phyloP scores from a whole-genome alignment of 2,113 vertebrate species.

The Todiramphus saurophagus region DNA sequence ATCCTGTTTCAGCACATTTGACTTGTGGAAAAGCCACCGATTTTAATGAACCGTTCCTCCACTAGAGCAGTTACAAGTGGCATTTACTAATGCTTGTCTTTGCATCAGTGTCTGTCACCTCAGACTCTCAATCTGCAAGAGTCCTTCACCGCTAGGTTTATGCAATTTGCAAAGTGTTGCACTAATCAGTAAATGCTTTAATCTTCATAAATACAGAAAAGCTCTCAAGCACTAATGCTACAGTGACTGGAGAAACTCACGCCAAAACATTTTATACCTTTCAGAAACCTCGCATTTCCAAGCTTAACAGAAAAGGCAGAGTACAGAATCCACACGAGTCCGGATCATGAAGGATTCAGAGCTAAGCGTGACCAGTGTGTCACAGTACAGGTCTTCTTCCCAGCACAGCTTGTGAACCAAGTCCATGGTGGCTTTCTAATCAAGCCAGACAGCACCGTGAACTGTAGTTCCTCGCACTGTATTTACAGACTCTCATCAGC shows the following conservation, averaged over 20 bases:
- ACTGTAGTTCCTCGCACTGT: background rate
- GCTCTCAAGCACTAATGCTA: background rate
- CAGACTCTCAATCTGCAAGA: background rate
- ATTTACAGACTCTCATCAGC: background rate
- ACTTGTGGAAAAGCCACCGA: background rate
- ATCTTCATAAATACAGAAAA: conserved; percentile 36
- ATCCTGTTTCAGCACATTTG: background rate
- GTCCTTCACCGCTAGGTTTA: conserved; percentile 28
- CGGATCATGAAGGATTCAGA: background rate
- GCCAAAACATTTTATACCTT: background rate
- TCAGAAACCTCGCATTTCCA: background rate
- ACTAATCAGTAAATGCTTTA: conserved; percentile 36
- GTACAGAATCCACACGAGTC: background rate
- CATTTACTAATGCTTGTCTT: background rate
- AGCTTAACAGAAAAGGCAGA: background rate
- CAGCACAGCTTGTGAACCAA: background rate
- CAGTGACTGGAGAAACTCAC: background rate
- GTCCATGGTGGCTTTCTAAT: background rate
- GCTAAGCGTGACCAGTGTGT: background rate
- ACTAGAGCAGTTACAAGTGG: background rate
- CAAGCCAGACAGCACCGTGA: background rate
- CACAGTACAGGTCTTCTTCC: background rate
- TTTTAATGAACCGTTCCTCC: conserved; percentile 29
- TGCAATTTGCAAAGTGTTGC: background rate
- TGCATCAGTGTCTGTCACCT: background rate